These are phyloP conservation scores for Planococcus citri DNA, from an alignment of 1,140 invertebrate species.

Conservation along the genomic window DNA sequence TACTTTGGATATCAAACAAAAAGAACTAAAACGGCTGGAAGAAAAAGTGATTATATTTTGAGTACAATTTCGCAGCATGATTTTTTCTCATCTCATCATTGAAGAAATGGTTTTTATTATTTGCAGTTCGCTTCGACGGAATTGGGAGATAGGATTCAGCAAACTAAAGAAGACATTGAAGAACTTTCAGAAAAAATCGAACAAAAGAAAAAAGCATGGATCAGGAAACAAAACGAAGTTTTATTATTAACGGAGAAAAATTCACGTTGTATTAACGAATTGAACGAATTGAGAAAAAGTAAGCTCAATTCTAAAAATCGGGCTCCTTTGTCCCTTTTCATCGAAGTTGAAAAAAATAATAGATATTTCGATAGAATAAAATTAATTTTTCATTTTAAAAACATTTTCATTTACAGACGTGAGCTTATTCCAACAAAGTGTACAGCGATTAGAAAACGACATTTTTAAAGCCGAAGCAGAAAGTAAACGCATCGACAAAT, in stretches of 20 bases:
- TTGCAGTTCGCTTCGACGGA: neutral
- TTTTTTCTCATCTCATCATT: no score
- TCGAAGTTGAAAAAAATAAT: no score
- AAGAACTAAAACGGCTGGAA: neutral
- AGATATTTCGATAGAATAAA: neutral
- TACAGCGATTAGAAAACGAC: neutral
- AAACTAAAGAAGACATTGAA: neutral
- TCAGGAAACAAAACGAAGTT: neutral
- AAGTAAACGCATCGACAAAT: neutral
- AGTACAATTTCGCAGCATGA: neutral
- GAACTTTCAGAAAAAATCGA: neutral
- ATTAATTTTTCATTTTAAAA: neutral
- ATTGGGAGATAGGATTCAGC: neutral
- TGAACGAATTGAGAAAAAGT: neutral
- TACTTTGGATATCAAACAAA: neutral
- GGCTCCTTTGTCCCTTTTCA: no score
- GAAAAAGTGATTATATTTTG: neutral
- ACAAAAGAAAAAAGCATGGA: neutral
- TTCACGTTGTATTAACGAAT: neutral
- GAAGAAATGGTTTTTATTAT: no score
- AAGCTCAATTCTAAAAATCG: neutral
- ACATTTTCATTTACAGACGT: neutral
- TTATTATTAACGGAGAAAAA: neutral
- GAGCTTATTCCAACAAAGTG: neutral
- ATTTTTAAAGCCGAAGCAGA: neutral